phyloP scores from a whole-genome alignment of 2,888 invertebrate genomes.

The Lepidocyrtinus sp. region DNA sequence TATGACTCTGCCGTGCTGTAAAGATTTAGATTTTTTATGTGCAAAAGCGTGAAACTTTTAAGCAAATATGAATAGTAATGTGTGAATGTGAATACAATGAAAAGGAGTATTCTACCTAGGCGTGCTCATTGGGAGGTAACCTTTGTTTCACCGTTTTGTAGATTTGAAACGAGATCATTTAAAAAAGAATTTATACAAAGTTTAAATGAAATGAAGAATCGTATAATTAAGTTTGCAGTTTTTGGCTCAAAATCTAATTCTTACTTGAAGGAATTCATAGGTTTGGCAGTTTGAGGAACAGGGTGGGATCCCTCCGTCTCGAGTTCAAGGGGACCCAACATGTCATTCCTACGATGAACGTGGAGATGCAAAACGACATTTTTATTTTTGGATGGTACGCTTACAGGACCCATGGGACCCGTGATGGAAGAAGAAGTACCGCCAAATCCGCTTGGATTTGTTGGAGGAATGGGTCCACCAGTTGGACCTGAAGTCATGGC shows the following conservation, averaged over 20 bases:
- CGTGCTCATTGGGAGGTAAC: too few species aligned
- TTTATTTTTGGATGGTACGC: slow-evolving; percentile 56
- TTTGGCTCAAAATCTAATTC: slow-evolving; percentile 20
- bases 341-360: slow-evolving; percentile 66
- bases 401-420: slow-evolving; percentile 1
- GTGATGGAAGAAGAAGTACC: slow-evolving; percentile 17
- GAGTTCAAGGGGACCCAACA: slow-evolving; percentile 47
- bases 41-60: slow-evolving; percentile 46
- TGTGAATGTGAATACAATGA: slow-evolving; percentile 2
- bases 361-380: slow-evolving; percentile 69
- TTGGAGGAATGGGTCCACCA: slow-evolving; percentile 21
- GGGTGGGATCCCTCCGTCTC: slow-evolving; percentile 64
- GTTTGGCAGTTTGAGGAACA: slow-evolving; percentile 59
- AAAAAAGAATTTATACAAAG: not conserved
- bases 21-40: slow-evolving; percentile 21
- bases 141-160: not conserved
- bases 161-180: not conserved
- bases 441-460: slow-evolving; percentile 34
- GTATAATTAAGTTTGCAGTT: not conserved
- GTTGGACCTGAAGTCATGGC: slow-evolving; percentile 38
- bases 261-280: slow-evolving; percentile 68
- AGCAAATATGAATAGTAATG: slow-evolving; percentile 19
- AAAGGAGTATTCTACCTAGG: not conserved
- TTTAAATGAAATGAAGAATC: slow-evolving; percentile 16
- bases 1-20: slow-evolving; percentile 13